Conservation (phyloP, 2,113 vertebrate genomes). For the Dicentrarchus labrax region DNA sequence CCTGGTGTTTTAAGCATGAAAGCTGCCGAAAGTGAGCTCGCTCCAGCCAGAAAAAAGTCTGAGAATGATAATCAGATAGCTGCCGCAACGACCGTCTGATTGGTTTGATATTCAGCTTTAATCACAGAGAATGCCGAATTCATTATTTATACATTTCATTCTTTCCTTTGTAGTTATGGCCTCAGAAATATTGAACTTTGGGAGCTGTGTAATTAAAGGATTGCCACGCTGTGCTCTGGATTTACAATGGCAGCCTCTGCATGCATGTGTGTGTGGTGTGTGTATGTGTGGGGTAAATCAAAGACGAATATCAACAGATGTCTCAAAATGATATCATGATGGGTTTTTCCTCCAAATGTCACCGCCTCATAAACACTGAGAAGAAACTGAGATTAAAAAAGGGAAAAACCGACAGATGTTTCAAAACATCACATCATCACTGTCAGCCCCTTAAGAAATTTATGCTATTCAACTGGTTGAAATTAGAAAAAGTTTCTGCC, state of each 20-base stretch:
- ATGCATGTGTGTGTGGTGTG: not conserved
- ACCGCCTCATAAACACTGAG: conserved; percentile 18
- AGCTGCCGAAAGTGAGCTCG: conserved; percentile 41
- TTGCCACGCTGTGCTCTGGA: conserved; percentile 36
- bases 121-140: conserved; percentile 65
- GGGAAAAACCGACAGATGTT: not conserved
- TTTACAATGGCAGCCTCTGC: conserved; percentile 29
- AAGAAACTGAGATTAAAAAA: conserved; percentile 18
- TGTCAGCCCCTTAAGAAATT: not conserved
- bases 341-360: conserved; percentile 54
- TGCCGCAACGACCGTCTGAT: conserved; percentile 56
- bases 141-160: conserved; percentile 73
- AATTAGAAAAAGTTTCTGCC: conserved; percentile 4
- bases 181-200: conserved; percentile 66
- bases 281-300: conserved; percentile 11
- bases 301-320: conserved; percentile 50
- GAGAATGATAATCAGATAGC: conserved; percentile 64
- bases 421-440: conserved; percentile 11
- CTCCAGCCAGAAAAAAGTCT: conserved; percentile 15
- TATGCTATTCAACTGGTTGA: not conserved
- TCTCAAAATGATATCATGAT: conserved; percentile 40
- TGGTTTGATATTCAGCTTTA: conserved; percentile 76
- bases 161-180: conserved; percentile 63
- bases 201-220: conserved; percentile 60
- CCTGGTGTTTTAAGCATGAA: conserved; percentile 55